Evolutionary conservation across 2,888 invertebrate genomes (phyloP).

Genomic region (Caradrina clavipalpis): DNA sequence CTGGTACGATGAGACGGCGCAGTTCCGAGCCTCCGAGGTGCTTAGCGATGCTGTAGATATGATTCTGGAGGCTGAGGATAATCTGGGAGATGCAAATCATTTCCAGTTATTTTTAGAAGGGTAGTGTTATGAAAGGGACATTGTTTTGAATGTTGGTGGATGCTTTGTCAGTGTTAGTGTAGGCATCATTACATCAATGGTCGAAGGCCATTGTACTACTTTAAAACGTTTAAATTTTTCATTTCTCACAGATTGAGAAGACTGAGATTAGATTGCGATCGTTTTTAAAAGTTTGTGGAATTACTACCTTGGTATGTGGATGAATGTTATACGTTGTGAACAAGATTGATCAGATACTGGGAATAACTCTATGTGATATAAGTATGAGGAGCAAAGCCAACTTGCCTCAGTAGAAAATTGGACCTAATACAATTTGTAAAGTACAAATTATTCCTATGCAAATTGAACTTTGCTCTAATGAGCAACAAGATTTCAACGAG

Average conservation of each 20-base stretch:
- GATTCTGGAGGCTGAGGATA: constrained; percentile 32
- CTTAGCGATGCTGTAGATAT: constrained; percentile 43
- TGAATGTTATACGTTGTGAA: not conserved
- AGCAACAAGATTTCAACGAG: constrained; percentile 15
- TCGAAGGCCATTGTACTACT: too few relatives aligned
- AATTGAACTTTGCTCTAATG: constrained; percentile 21
- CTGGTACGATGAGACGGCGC: constrained; percentile 29
- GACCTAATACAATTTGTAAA: too few relatives aligned
- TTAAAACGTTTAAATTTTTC: too few relatives aligned
- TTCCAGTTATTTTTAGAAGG: constrained; percentile 21
- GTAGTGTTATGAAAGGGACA: not conserved
- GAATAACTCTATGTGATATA: not conserved
- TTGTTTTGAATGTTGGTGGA: not conserved
- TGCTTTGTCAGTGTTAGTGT: not conserved
- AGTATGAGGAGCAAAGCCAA: not conserved
- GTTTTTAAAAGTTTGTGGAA: too few relatives aligned
- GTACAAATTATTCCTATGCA: constrained; percentile 21
- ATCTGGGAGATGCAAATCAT: constrained; percentile 37
- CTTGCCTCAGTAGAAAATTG: too few relatives aligned
- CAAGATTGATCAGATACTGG: not conserved
- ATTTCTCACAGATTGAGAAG: too few relatives aligned
- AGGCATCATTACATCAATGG: too few relatives aligned
- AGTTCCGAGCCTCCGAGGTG: constrained; percentile 24
- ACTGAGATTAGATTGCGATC: too few relatives aligned
- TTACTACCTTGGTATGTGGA: not conserved